phyloP scores from a whole-genome alignment of 2,797 vertebrate species.

The Sebastes steindachneri region DNA sequence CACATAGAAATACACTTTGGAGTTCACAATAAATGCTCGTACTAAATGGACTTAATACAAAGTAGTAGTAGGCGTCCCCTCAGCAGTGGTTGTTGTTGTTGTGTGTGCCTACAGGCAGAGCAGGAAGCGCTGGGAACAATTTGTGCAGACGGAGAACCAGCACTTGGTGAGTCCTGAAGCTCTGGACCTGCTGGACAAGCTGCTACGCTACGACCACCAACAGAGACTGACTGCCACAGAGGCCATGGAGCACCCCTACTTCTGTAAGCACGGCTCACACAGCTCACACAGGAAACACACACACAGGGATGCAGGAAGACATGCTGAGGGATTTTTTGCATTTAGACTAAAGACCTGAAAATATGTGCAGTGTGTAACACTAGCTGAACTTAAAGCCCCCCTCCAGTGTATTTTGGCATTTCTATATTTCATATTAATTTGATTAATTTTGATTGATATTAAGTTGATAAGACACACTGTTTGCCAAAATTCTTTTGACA shows the following conservation, averaged over 20 bases:
- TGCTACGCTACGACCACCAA: conserved; percentile 87
- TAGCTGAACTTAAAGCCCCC: background rate
- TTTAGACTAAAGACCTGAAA: background rate
- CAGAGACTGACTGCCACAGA: conserved; percentile 85
- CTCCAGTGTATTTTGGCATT: too few species aligned
- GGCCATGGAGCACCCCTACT: conserved; percentile 88
- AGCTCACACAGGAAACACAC: background rate
- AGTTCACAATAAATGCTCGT: background rate
- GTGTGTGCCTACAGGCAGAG: conserved; percentile 84
- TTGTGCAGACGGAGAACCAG: conserved; percentile 87
- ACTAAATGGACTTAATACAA: background rate
- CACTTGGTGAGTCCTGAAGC: conserved; percentile 87
- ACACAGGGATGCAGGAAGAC: background rate
- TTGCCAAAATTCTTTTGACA: too few species aligned
- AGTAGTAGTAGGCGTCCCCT: too few species aligned
- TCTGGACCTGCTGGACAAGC: conserved; percentile 87
- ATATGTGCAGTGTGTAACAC: background rate
- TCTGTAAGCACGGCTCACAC: conserved; percentile 72
- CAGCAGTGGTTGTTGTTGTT: background rate
- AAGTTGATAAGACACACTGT: too few species aligned
- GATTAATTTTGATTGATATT: too few species aligned
- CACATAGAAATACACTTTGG: background rate
- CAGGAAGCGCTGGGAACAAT: conserved; percentile 89
- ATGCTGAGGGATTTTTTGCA: too few species aligned
- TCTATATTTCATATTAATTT: too few species aligned